Evolutionary conservation across 2,888 invertebrate genomes (phyloP), one percentile per base, ranked within the genome.

Genomic region (Trichogramma evanescens): DNA sequence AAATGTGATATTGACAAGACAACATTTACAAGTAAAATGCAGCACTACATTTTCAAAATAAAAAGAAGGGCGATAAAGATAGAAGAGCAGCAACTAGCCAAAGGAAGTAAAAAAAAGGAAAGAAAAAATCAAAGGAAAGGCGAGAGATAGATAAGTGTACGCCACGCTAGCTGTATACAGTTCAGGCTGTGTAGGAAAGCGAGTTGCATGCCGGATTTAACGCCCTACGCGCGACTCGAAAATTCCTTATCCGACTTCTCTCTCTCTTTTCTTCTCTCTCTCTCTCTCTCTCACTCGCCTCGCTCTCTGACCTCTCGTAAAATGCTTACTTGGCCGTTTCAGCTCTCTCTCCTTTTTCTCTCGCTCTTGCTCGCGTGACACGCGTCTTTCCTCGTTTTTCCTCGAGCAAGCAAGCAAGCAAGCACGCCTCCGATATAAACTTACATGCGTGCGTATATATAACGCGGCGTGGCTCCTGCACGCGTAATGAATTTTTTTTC

Each of bases 211-310:
- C 5, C 9, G 53, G 63, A 66, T 67, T 65, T 63, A 66, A 64
- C 63, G 62, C 62, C 43, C 51, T 26, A 26, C 45, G 60, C 58
- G 46, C 63, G 62, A 62, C 62, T 63, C 50, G 54, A 61, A 63
- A 63, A 66, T 65, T 66, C 64, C 63, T 66, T 65, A 65, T 64
- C 66, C 62, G 43, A 49, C 50, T 5, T 55, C 46, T 41, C 41
- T 10, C 42, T 48, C 10, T 48, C 41, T 8, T 26, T 10, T 9
- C 13, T 40, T n/a, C 41, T 8, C 13, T 9, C 13, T 40, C 40
- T 2, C 40, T 9, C 52, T n/a, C n/a, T n/a, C 41, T 9, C 13
- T 40, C 40, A 9, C 40, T 9, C 52, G 26, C 46, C 52, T 52
- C 38, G n/a, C 7, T 43, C 44, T 41, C 39, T 8, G 40, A n/a